Evolutionary conservation across 2,113 vertebrate species (phyloP), one percentile per base, ranked within the genome.

Genomic region (Heterotilapia buettikoferi): DNA sequence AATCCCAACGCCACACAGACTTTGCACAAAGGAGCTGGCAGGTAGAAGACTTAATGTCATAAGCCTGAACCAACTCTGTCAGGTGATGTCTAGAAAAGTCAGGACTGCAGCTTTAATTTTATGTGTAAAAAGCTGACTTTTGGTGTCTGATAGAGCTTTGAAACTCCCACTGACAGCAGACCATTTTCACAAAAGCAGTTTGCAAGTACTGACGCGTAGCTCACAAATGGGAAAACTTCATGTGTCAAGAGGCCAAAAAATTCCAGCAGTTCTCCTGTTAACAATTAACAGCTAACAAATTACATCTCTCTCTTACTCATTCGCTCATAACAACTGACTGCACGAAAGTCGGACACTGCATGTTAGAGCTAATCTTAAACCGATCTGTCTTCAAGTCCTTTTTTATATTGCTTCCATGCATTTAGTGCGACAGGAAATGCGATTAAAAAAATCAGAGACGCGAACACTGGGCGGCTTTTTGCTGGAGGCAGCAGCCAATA

Each of bases 401-500:
- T 43, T 83, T 85, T 57, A 80, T 61, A 26, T 29, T 18, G 38
- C 45, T 40, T 47, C 21, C 9, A 45, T 40, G 36, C 59, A 79
- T 83, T 80, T 56, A n/a, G n/a, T 50, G 56, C n/a, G 61, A 87
- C 47, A 61, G 7, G 5, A 54, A 53, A 66, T 61, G 26, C 83
- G 61, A 81, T 84, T 61, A 0, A 73, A 43, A 43, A 63, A 86
- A 90, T 91, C 82, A 83, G 52, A 91, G 76, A 82, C 16, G 5
- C 29, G 81, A 87, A 50, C 85, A 47, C 84, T 91, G 26, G 71
- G 16, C 38, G 36, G 12, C 29, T 59, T 86, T 83, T 84, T 79
- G 88, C 90, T 84, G 13, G 63, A 91, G 90, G 90, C 86, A 50
- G 21, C 83, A 68, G 38, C 71, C 40, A 87, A 91, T 92, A 86